Base-by-base conservation (phyloP, 1,140 invertebrate species). In the Nymphalis io region DNA sequence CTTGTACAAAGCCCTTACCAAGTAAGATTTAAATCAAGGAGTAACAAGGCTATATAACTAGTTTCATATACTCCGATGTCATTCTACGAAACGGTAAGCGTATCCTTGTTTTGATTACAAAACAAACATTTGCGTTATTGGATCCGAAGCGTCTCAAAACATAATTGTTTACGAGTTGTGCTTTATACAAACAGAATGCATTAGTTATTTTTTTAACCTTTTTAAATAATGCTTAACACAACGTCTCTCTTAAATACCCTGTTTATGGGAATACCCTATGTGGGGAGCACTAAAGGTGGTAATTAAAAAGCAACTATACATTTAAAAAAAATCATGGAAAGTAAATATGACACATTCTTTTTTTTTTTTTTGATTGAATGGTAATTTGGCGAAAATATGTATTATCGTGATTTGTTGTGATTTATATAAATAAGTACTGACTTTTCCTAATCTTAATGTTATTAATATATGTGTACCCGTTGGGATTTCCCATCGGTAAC, bases 41-140 rank as follows among this genome's bases (percentile, higher is more conserved):
- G 2, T 13, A 53, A 12, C 10, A 53, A 10, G 3, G 10, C 2
- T 12, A 8, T 53, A 53, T 3, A 13, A 12, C 6, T 11, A 8
- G 10, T 21, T 53, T 12, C 12, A 10, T 53, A 21, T n/a, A 16
- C 1, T 53, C 23, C 11, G 21, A 27, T 55, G 51, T 23, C 51
- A 27, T 55, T 55, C 51, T 13, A 15, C 51, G 51, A 55, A 55
- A 13, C 51, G 51, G 11, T 27, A 23, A 55, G 20, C 13, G 23
- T 55, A 55, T 51, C 51, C 20, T 23, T 55, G 51, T 55, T 55
- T 55, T 55, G 51, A 55, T 21, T 23, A 55, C 51, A 55, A 55
- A n/a, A 23, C 13, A 20, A 23, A 27, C 51, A 55, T 12, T 55
- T 18, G 12, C 15, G 46, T 20, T 51, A 51, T 51, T 51, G 16